These are phyloP conservation scores for Bombus sibiricus DNA, from an alignment of 1,140 invertebrate species.

Conservation along the genomic window DNA sequence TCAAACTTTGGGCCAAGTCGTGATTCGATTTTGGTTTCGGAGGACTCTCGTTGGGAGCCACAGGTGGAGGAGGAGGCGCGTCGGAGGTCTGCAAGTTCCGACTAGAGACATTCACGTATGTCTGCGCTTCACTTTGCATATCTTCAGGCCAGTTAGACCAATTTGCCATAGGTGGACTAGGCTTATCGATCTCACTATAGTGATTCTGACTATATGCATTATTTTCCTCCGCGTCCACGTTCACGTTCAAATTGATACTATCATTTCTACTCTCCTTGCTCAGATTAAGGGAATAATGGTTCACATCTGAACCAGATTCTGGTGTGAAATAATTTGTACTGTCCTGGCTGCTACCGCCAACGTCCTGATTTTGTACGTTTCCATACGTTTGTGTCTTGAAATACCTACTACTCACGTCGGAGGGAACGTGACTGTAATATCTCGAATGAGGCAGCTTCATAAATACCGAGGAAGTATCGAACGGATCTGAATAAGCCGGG, in stretches of 20 bases:
- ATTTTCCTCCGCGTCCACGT: conserved; percentile 48
- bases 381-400: conserved; percentile 71
- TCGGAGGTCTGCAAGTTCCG: conserved; percentile 7
- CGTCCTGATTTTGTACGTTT: conserved; percentile 66
- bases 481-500: conserved; percentile 80
- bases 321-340: conserved; percentile 49
- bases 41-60: conserved; percentile 74
- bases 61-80: conserved; percentile 61
- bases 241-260: conserved; percentile 72
- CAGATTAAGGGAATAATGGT: conserved; percentile 49
- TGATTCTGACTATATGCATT: conserved; percentile 64
- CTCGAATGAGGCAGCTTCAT: conserved; percentile 74
- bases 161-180: conserved; percentile 50
- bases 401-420: conserved; percentile 68
- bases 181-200: conserved; percentile 76
- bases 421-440: conserved; percentile 81
- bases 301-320: conserved; percentile 43
- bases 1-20: conserved; percentile 76
- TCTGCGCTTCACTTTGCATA: conserved; percentile 61
- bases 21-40: conserved; percentile 73
- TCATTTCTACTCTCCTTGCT: conserved; percentile 59
- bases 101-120: conserved; percentile 72
- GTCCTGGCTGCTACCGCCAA: conserved; percentile 19
- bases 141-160: conserved; percentile 77
- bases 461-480: conserved; percentile 85